Conservation (phyloP, 92 coral and sea anemone species). For the Epizoanthus ramosus region DNA sequence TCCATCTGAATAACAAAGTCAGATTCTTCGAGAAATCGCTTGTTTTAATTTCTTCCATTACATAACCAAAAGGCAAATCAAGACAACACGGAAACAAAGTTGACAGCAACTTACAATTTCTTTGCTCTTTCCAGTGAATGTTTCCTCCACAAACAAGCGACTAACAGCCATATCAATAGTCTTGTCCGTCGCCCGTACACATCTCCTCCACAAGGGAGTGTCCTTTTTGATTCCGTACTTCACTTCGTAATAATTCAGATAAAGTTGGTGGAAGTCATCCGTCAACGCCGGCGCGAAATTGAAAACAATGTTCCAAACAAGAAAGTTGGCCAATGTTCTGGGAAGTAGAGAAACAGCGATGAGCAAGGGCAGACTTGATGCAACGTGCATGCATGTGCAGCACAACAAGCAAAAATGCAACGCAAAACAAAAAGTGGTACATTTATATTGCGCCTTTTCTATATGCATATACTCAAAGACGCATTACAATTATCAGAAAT, state of each 20-base stretch:
- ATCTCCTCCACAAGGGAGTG: conserved; percentile 73
- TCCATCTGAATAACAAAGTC: no score
- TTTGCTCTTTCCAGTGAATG: conserved; percentile 68
- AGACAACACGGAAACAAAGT: not conserved
- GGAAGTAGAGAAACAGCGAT: not conserved
- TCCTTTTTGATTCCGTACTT: conserved; percentile 68
- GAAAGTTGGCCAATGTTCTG: conserved; percentile 62
- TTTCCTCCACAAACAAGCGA: conserved; percentile 61
- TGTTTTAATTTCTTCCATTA: not conserved
- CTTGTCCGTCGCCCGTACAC: conserved; percentile 72
- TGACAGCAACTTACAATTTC: conserved; percentile 44
- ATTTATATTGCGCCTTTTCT: no score
- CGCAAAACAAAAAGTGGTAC: no score
- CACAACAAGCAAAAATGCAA: no score
- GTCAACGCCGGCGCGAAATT: conserved; percentile 54
- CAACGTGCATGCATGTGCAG: no score
- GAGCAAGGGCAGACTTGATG: not conserved
- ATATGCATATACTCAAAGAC: no score
- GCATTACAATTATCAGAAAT: no score
- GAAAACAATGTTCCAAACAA: conserved; percentile 51
- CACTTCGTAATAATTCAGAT: conserved; percentile 44
- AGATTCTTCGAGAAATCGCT: no score
- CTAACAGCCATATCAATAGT: conserved; percentile 80
- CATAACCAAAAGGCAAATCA: not conserved
- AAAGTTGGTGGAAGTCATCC: conserved; percentile 45